Conservation (phyloP, 2,113 vertebrate genomes). For the Otocyon megalotis region DNA sequence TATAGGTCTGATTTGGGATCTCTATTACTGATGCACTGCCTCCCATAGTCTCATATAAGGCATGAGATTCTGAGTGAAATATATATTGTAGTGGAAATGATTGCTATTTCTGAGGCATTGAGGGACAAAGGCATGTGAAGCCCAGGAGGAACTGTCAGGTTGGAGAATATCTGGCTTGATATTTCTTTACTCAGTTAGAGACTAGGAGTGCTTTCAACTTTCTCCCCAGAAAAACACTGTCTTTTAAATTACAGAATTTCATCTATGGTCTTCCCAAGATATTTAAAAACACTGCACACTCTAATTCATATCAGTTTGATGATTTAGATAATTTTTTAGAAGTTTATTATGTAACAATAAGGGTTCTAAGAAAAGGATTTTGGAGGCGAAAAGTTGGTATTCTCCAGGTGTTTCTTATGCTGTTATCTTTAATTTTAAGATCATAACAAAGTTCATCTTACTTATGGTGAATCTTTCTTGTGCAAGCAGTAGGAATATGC, state of each 20-base stretch:
- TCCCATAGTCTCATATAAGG: background rate
- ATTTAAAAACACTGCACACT: background rate
- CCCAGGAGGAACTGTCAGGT: background rate
- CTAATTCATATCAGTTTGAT: background rate
- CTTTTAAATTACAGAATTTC: constrained; percentile 21
- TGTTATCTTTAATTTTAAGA: constrained; percentile 51
- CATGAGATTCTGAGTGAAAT: background rate
- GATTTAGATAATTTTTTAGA: background rate
- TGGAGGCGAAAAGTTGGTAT: constrained; percentile 39
- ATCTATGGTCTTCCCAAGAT: background rate
- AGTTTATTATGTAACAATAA: background rate
- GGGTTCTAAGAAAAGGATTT: constrained; percentile 18
- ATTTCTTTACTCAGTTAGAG: background rate
- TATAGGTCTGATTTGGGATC: background rate
- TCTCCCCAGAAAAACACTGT: background rate
- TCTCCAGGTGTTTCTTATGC: background rate
- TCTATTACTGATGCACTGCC: background rate
- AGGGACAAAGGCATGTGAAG: background rate
- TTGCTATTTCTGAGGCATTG: background rate
- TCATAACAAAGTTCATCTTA: background rate
- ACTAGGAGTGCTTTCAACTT: background rate
- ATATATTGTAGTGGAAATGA: background rate
- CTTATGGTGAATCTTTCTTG: background rate
- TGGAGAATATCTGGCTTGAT: background rate
- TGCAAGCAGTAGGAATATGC: background rate